Evolutionary conservation across 2,888 invertebrate genomes (phyloP).

Genomic region (Sesamia inferens): DNA sequence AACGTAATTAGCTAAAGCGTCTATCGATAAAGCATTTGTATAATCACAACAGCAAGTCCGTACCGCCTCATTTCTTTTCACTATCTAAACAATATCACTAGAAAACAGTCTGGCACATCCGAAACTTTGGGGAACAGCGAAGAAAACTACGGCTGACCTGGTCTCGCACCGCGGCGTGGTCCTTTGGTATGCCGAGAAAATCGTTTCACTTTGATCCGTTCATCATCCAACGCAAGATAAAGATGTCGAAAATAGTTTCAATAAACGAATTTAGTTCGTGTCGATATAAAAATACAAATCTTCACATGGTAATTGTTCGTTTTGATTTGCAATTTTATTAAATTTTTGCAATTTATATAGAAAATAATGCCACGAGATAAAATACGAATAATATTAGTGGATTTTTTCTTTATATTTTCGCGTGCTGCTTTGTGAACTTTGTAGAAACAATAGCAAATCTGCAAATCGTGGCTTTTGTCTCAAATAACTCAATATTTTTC

Average conservation of each 20-base stretch:
- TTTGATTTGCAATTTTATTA: slow-evolving; percentile 46
- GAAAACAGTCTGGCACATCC: slow-evolving; percentile 88
- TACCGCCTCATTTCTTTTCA: slow-evolving; percentile 82
- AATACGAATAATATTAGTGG: slow-evolving; percentile 22
- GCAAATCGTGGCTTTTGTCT: slow-evolving; percentile 25
- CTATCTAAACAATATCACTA: slow-evolving; percentile 88
- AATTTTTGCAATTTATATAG: too few species aligned
- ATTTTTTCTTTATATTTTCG: slow-evolving; percentile 15
- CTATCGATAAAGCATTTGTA: slow-evolving; percentile 89
- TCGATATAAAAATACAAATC: slow-evolving; percentile 53
- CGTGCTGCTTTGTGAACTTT: slow-evolving; percentile 36
- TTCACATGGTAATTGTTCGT: slow-evolving; percentile 39
- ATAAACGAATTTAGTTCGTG: slow-evolving; percentile 45
- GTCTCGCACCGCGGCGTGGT: slow-evolving; percentile 83
- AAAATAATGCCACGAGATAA: slow-evolving; percentile 12
- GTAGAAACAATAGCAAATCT: slow-evolving; percentile 35
- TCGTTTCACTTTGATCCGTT: slow-evolving; percentile 75
- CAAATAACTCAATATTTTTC: slow-evolving; percentile 58
- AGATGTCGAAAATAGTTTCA: slow-evolving; percentile 57
- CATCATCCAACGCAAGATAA: slow-evolving; percentile 62
- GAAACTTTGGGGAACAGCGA: slow-evolving; percentile 88
- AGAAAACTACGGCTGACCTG: slow-evolving; percentile 87
- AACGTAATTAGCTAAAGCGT: slow-evolving; percentile 87
- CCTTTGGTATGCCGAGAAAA: slow-evolving; percentile 78
- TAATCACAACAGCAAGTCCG: slow-evolving; percentile 88